Evolutionary conservation across 92 coral and sea anemone genomes (phyloP).

Genomic region (Epizoanthus stellaris): DNA sequence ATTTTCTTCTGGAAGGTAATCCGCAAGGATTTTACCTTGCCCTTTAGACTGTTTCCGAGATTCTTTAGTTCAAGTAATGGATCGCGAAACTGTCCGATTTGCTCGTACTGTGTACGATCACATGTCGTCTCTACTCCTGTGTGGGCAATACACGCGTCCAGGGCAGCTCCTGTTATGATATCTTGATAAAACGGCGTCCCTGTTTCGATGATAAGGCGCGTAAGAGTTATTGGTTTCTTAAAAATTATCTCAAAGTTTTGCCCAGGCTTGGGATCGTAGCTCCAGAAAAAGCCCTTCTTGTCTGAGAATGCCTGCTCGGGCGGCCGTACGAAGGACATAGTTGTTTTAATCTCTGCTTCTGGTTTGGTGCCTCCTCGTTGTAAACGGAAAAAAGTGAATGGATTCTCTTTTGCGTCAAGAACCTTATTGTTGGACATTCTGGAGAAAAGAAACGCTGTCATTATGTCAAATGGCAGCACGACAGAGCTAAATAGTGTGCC

Average conservation of each 20-base stretch:
- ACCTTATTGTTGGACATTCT: conserved; percentile 18
- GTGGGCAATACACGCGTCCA: conserved; percentile 18
- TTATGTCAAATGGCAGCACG: conserved; percentile 10
- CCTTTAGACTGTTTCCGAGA: conserved; percentile 6
- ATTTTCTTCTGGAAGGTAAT: conserved; percentile 3
- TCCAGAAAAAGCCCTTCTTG: conserved; percentile 23
- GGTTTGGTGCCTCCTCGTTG: conserved; percentile 20
- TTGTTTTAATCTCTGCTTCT: conserved; percentile 12
- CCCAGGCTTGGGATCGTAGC: conserved; percentile 7
- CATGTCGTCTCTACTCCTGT: neutral
- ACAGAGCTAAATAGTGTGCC: conserved; percentile 7
- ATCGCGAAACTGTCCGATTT: conserved; percentile 13
- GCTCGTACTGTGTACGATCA: conserved; percentile 2
- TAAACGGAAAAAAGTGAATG: neutral
- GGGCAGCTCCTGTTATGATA: neutral
- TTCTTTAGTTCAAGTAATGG: neutral
- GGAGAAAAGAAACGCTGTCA: neutral
- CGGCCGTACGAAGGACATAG: neutral
- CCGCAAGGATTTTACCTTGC: conserved; percentile 28
- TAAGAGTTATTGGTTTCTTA: conserved; percentile 3
- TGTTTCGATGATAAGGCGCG: conserved; percentile 17
- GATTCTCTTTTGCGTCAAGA: conserved; percentile 14
- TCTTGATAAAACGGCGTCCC: conserved; percentile 29
- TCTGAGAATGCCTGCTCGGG: conserved; percentile 26
- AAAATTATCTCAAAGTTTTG: conserved; percentile 31